phyloP scores from a whole-genome alignment of 2,888 invertebrate genomes.

The Litoditis marina region DNA sequence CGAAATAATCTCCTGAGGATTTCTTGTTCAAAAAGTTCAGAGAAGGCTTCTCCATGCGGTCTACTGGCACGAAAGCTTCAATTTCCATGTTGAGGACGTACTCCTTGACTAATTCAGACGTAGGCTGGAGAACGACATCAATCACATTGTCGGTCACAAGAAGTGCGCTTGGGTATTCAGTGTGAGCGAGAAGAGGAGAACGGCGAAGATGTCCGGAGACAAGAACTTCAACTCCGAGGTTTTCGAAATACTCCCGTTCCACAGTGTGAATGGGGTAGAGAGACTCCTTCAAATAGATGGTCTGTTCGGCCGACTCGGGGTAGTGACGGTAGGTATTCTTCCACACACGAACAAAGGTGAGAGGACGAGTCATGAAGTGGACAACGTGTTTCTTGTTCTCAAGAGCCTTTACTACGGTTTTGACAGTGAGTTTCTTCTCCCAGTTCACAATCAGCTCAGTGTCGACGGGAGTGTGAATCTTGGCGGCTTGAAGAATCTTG shows the following conservation, averaged over 20 bases:
- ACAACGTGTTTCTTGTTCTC: constrained; percentile 29
- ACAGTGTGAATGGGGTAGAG: constrained; percentile 14
- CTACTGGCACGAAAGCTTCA: neutral
- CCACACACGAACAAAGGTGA: constrained; percentile 40
- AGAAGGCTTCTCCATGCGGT: constrained; percentile 8
- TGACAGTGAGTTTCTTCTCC: constrained; percentile 31
- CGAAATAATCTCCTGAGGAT: too few relatives aligned
- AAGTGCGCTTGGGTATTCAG: neutral
- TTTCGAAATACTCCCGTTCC: constrained; percentile 21
- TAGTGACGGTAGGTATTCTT: constrained; percentile 32
- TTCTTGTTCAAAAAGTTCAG: too few relatives aligned
- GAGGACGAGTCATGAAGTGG: constrained; percentile 45
- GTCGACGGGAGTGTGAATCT: constrained; percentile 33
- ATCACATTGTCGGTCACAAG: constrained; percentile 25
- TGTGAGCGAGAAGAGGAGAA: constrained; percentile 17
- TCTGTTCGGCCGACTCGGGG: constrained; percentile 33
- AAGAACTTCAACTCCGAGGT: constrained; percentile 18
- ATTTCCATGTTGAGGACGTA: constrained; percentile 1
- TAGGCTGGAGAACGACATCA: constrained; percentile 26
- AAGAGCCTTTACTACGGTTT: constrained; percentile 25
- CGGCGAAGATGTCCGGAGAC: constrained; percentile 26
- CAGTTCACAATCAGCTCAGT: constrained; percentile 26
- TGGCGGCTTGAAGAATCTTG: constrained; percentile 41
- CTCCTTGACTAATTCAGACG: constrained; percentile 13
- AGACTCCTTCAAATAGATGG: constrained; percentile 16